Evolutionary conservation across 2,113 vertebrate species (phyloP).

Genomic region (Elgaria multicarinata): DNA sequence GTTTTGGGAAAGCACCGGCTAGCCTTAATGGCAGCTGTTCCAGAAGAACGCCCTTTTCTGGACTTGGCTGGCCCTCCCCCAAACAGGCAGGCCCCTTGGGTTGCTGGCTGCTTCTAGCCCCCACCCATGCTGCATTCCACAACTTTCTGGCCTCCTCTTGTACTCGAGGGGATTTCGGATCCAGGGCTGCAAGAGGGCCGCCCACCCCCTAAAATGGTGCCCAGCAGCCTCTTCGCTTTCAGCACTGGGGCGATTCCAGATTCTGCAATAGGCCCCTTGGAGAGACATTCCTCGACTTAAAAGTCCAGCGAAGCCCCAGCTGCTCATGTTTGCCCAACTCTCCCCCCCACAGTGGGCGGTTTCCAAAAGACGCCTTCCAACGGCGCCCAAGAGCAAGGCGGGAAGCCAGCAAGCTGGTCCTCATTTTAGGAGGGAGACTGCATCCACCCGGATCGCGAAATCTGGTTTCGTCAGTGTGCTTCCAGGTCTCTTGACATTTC

Average conservation of each 20-base stretch:
- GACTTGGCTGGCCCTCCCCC: background rate
- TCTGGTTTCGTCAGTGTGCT: background rate
- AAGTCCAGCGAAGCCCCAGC: constrained; percentile 1
- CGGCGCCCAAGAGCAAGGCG: background rate
- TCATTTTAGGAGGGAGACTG: too few species aligned
- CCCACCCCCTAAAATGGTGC: too few species aligned
- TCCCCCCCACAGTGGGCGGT: background rate
- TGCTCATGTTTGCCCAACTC: background rate
- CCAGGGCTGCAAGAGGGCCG: background rate
- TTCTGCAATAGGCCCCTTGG: background rate
- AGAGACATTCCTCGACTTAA: background rate
- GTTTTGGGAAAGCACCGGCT: too few species aligned
- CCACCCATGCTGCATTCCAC: too few species aligned
- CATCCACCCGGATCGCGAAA: too few species aligned
- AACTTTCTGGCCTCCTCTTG: rapidly evolving
- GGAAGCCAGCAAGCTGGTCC: background rate
- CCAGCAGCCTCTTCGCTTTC: background rate
- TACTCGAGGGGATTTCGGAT: background rate
- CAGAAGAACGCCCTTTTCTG: background rate
- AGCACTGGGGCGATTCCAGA: background rate
- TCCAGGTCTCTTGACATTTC: background rate
- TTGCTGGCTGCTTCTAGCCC: too few species aligned
- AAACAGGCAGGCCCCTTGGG: too few species aligned
- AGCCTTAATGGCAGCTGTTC: background rate
- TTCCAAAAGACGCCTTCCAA: too few species aligned